Base-by-base conservation (phyloP, 2,888 invertebrate species). In the Koerneria pararmatus region DNA sequence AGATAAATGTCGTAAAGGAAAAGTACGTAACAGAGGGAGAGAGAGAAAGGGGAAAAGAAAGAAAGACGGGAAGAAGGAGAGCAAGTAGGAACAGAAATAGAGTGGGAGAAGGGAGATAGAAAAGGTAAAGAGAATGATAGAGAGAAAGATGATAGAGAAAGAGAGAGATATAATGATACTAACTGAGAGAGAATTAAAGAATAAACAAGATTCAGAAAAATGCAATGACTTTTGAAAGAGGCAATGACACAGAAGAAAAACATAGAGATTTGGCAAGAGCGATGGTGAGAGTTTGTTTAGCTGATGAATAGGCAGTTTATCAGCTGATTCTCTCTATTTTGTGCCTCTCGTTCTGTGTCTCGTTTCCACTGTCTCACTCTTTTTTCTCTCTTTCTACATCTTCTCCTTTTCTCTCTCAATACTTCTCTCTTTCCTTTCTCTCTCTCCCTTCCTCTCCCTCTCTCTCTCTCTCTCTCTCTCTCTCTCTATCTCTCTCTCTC, bases 41-140 rank as follows among this genome's bases (percentile, higher is more conserved):
- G 32, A 58, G 41, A 66, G 60, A 51, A 46, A 15, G 41, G 51
- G 62, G 66, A 62, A 56, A 60, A 53, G 22, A 58, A 59, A 56
- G 62, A 29, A 51, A 35, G 57, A 67, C 59, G 29, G 32, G 56
- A 22, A 49, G 66, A 66, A 54, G 27, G 41, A 58, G 37, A 62
- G 70, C 64, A 62, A 65, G 62, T 62, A 65, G 62, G 68, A 65
- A 64, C 68, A 67, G 66, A 67, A 59, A 62, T 46, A 51, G 41
- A 64, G 60, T 64, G 65, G 57, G 57, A 31, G 61, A 11, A 41
- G 11, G 11, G n/a, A 29, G 19, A 37, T 19, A 8, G 22, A 31
- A 15, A 48, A 59, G 48, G 57, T 46, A 29, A 34, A 24, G 34
- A 60, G 48, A 51, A 48, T 31, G 35, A 11, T 34, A 22, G 56